Evolutionary conservation across 1,140 invertebrate genomes (phyloP).

Genomic region (Drosophila guanche): DNA sequence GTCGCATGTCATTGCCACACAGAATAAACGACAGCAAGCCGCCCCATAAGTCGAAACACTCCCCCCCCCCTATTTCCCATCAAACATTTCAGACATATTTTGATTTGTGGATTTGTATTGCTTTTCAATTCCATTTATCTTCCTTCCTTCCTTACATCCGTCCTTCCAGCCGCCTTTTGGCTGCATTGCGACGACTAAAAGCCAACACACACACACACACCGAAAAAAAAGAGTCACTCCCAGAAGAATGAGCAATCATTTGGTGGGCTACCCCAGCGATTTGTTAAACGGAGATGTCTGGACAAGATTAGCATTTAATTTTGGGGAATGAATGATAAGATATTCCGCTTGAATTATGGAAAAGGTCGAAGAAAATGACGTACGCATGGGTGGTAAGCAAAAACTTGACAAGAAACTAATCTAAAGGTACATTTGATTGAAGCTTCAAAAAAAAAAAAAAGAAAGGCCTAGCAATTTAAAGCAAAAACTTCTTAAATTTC

Average conservation of each 20-base stretch:
- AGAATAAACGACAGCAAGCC: slow-evolving; percentile 48
- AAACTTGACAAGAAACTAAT: not conserved
- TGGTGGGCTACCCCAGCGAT: slow-evolving; percentile 8
- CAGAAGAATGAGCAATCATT: slow-evolving; percentile 26
- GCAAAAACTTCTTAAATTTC: too few species aligned
- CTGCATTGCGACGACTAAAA: slow-evolving; percentile 55
- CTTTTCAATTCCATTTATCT: slow-evolving; percentile 43
- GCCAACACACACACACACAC: slow-evolving; percentile 21
- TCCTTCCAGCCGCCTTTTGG: slow-evolving; percentile 24
- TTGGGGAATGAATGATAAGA: slow-evolving; percentile 26
- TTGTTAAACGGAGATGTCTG: slow-evolving; percentile 56
- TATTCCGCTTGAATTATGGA: not conserved
- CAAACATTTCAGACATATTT: slow-evolving; percentile 59
- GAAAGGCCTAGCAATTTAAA: too few species aligned
- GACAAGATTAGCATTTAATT: slow-evolving; percentile 47
- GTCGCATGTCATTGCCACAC: slow-evolving; percentile 61
- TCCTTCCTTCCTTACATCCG: not conserved
- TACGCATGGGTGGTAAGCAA: not conserved
- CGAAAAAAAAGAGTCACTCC: slow-evolving; percentile 16
- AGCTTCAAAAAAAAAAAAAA: too few species aligned
- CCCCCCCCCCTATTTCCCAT: slow-evolving; percentile 1
- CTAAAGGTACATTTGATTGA: too few species aligned
- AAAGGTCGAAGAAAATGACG: not conserved
- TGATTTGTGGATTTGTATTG: slow-evolving; percentile 70
- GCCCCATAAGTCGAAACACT: slow-evolving; percentile 14